phyloP scores from a whole-genome alignment of 2,797 vertebrate genomes.

The Danio tinwini region DNA sequence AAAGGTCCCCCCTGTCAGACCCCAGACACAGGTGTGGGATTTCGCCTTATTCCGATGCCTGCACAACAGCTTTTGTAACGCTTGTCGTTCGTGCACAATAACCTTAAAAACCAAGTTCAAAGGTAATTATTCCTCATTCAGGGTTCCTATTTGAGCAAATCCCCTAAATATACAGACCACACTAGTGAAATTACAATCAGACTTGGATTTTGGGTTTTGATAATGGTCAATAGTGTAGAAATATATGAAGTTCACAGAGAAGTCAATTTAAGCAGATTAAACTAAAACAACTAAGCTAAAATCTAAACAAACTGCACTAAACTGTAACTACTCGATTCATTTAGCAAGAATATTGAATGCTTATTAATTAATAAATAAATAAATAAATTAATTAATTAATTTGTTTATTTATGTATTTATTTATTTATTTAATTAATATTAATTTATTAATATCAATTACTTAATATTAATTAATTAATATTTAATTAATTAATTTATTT shows the following conservation, averaged over 20 bases:
- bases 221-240: not conserved
- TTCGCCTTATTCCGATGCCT: slow-evolving; percentile 7
- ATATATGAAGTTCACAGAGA: not conserved
- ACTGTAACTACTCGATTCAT: no score
- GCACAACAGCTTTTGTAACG: slow-evolving; percentile 37
- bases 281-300: no score
- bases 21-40: slow-evolving; percentile 72
- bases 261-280: not conserved
- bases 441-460: no score
- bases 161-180: not conserved
- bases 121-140: not conserved
- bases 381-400: no score
- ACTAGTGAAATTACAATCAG: not conserved
- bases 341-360: no score
- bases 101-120: not conserved
- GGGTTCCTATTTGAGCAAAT: not conserved
- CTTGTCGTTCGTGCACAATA: slow-evolving; percentile 2
- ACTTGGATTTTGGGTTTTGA: no score
- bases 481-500: no score
- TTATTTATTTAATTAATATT: no score
- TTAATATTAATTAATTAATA: no score
- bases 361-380: no score
- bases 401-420: no score
- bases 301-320: no score
- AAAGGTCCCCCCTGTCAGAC: slow-evolving; percentile 69